Evolutionary conservation across 2,888 invertebrate genomes (phyloP), one percentile per base, ranked within the genome.

Genomic region (Eupithecia pulchellata): DNA sequence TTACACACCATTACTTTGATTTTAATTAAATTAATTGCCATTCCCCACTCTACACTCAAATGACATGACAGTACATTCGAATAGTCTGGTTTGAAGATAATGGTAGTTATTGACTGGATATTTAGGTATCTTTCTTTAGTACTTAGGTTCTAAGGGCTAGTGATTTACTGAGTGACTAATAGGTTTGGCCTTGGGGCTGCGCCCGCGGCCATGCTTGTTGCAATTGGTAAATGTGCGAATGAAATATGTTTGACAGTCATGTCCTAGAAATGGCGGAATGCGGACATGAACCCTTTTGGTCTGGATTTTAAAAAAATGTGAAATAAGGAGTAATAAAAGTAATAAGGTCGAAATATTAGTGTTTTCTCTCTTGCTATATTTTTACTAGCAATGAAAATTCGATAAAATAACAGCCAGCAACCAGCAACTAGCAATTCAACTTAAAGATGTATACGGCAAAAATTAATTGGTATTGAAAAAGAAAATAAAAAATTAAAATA

Each of bases 131-230:
- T 25, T 13, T 32, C n/a, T 34, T 5, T 61, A 61, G 32, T 8
- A 9, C 17, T 14, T 9, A n/a, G 20, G 30, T 32, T 20, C 32
- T 34, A 34, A 36, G 61, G 34, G 61, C 61, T 20, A 25, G 61
- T 34, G 34, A 61, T n/a, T n/a, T 25, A 52, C 25, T 52, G 52
- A 52, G 25, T 52, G 52, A 52, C 13, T 34, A 61, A 61, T 61
- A 32, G 61, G 14, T 25, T 61, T 61, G 25, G 32, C 61, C 61
- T 61, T 61, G 61, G 20, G 29, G 25, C 13, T 29, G 29, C 29
- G 57, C 57, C 29, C 8, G 57, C 29, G 20, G 55, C 55, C 14
- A 55, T 27, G 13, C 3, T 29, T 29, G 29, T 29, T 57, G 57
- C 57, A 57, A 57, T 29, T 57, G 57, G 57, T 29, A 29, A 29